These are phyloP conservation scores for Oxyruncus cristatus DNA, from an alignment of 2,113 vertebrate genomes.

Conservation along the genomic window DNA sequence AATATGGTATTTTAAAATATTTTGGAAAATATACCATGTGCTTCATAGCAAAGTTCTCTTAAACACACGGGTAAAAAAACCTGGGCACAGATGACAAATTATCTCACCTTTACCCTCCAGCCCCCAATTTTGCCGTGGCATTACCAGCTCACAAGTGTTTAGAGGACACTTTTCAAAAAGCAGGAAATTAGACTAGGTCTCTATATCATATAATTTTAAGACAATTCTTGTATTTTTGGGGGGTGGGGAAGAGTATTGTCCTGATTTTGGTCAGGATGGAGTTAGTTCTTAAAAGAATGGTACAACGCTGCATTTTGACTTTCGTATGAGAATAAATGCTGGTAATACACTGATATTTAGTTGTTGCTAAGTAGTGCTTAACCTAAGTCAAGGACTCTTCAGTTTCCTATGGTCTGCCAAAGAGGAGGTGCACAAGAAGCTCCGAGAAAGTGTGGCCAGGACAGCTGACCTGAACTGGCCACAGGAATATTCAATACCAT, in stretches of 20 bases:
- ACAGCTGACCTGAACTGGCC: not conserved
- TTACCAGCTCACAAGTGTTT: not conserved
- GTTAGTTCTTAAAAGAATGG: not conserved
- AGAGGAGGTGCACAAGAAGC: not conserved
- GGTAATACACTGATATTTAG: not conserved
- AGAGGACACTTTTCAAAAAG: not conserved
- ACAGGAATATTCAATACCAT: not conserved
- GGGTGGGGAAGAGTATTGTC: accelerated
- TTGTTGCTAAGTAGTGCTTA: not conserved
- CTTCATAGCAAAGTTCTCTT: not conserved
- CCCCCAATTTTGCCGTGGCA: not conserved
- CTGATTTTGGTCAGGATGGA: not conserved
- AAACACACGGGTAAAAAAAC: not conserved
- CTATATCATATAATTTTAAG: not conserved
- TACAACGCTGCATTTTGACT: not conserved
- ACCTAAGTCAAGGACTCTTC: not conserved
- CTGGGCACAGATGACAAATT: not conserved
- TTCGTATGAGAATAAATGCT: not conserved
- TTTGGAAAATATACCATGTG: not conserved
- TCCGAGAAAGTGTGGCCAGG: not conserved
- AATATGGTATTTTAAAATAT: not conserved
- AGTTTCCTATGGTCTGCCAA: not conserved
- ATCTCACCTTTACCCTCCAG: not conserved
- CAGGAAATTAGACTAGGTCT: not conserved
- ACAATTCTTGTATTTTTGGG: not conserved